Base-by-base conservation (phyloP, 1,140 invertebrate species). In the Melitaea cinxia region DNA sequence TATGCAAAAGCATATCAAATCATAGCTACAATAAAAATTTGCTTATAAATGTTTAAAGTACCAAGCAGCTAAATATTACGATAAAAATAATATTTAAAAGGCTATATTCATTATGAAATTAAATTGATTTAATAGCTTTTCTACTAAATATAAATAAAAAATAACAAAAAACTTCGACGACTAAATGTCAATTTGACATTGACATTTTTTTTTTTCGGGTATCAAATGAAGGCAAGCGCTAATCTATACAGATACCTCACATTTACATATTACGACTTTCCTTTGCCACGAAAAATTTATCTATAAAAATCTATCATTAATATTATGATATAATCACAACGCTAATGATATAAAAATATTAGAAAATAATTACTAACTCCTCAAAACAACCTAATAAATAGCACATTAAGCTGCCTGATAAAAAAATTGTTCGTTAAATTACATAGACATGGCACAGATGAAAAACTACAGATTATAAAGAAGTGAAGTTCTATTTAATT, bases 241-340 rank as follows among this genome's bases (percentile, higher is more conserved):
- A n/a, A n/a, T n/a, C n/a, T n/a, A n/a, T n/a, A n/a, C n/a, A n/a
- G n/a, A n/a, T n/a, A n/a, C n/a, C n/a, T n/a, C n/a, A n/a, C n/a
- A n/a, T n/a, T n/a, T n/a, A n/a, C n/a, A n/a, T n/a, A n/a, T 17
- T 17, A 42, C 17, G 37, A 42, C 37, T 9, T 42, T 42, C 15
- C 17, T 42, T 17, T 42, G 9, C 6, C 30, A 10, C 30, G 6
- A 42, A 15, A 42, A 17, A 42, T 42, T n/a, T 37, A 0, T 37
- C 12, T 37, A 1, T 17, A 42, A 39, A 42, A 42, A 42, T 42
- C 14, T 42, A 42, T 6, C 14, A 15, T 42, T 17, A 17, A 17
- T 42, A 17, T 42, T 42, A 42, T 42, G 37, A 17, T 42, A 47
- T n/a, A 21, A 47, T 47, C 42, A 47, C 42, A 47, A 47, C 42